These are phyloP conservation scores for Machaerirhynchus nigripectus DNA, from an alignment of 2,113 vertebrate species.

Conservation along the genomic window DNA sequence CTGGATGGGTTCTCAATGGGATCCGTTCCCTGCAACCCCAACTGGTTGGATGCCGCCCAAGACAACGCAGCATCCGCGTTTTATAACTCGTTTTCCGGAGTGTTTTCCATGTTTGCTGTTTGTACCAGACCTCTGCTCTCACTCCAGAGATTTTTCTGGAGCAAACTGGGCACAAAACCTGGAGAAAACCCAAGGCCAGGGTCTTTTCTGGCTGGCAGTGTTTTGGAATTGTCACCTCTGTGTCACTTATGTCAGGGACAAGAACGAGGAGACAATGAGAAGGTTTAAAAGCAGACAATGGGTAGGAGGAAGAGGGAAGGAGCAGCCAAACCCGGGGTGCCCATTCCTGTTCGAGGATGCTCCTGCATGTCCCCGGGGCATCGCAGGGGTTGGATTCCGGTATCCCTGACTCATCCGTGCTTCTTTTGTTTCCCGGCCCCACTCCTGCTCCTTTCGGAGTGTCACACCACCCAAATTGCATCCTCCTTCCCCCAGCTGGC, in stretches of 20 bases:
- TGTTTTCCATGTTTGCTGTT: not conserved
- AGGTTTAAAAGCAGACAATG: not conserved
- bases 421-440: not conserved
- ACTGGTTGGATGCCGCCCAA: accelerated
- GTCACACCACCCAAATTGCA: not conserved
- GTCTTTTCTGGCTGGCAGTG: accelerated
- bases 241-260: accelerated
- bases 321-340: not conserved
- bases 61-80: accelerated
- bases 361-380: accelerated
- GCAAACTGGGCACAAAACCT: not conserved
- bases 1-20: accelerated
- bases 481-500: not conserved
- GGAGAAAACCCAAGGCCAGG: accelerated
- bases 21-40: accelerated
- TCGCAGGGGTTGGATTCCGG: not conserved
- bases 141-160: not conserved
- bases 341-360: not conserved
- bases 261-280: not conserved
- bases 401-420: not conserved
- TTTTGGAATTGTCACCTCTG: not conserved
- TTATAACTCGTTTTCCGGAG: not conserved
- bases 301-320: not conserved
- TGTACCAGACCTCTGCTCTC: not conserved
- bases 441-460: not conserved